phyloP scores from a whole-genome alignment of 2,888 invertebrate genomes.

The Drosophila affinis region DNA sequence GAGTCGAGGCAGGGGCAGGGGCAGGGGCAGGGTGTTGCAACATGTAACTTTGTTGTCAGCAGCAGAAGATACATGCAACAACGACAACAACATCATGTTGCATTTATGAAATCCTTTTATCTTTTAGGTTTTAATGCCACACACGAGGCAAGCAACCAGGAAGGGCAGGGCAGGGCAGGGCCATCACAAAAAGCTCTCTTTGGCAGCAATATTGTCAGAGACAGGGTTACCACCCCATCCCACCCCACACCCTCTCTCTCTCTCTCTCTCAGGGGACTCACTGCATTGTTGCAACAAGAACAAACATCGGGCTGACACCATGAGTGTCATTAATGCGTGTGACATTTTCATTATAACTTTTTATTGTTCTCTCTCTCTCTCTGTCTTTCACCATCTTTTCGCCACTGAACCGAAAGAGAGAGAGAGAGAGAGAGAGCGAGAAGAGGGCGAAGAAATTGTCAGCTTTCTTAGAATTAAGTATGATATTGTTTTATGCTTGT shows the following conservation, averaged over 20 bases:
- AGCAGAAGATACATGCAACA: constrained; percentile 52
- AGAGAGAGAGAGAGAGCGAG: not conserved
- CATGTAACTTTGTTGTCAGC: constrained; percentile 75
- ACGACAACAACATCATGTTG: constrained; percentile 80
- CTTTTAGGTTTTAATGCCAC: constrained; percentile 74
- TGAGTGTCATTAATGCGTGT: constrained; percentile 82
- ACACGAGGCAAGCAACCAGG: constrained; percentile 45
- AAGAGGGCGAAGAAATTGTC: constrained; percentile 27
- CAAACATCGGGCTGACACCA: constrained; percentile 70
- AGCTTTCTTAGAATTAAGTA: constrained; percentile 40
- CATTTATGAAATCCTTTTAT: constrained; percentile 82
- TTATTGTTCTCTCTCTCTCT: constrained; percentile 37
- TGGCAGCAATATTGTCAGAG: constrained; percentile 79
- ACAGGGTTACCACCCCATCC: constrained; percentile 60
- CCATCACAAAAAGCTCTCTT: constrained; percentile 73
- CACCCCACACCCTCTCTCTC: not conserved
- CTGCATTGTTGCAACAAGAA: constrained; percentile 47
- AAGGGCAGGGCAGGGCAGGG: constrained; percentile 16
- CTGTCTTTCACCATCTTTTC: not conserved
- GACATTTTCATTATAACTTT: constrained; percentile 81
- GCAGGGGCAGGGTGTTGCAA: constrained; percentile 38
- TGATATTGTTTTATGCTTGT: constrained; percentile 42
- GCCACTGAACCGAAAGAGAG: not conserved
- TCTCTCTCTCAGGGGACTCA: not conserved
- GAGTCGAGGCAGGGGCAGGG: not conserved